Percentiles rank a stretch among this genome's conserved stretches.
These are phyloP conservation scores for Cerastoderma edule DNA, from an alignment of 2,888 invertebrate genomes.

Conservation along the genomic window DNA sequence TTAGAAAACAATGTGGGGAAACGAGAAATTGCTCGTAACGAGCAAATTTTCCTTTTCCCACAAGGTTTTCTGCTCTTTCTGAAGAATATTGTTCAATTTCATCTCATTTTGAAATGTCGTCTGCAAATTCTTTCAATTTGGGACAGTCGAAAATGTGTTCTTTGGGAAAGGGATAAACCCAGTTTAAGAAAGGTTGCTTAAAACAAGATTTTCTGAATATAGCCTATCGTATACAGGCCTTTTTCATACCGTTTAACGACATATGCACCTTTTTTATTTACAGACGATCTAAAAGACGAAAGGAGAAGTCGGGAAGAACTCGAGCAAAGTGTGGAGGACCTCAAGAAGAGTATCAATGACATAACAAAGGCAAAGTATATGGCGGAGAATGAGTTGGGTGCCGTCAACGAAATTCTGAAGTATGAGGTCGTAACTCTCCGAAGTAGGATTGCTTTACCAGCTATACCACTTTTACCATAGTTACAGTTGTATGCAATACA, in stretches of 20 bases:
- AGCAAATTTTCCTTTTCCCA: no score
- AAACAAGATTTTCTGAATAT: no score
- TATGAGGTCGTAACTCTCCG: slow-evolving; percentile 24
- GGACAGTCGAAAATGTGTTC: no score
- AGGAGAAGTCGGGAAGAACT: background rate
- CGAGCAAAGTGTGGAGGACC: background rate
- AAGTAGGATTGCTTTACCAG: slow-evolving; percentile 26
- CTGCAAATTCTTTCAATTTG: no score
- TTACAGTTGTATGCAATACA: background rate
- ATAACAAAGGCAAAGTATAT: background rate
- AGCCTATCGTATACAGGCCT: background rate
- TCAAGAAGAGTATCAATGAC: background rate
- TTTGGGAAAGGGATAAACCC: no score
- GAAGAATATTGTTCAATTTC: no score
- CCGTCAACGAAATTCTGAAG: slow-evolving; percentile 34
- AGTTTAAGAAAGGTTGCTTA: no score
- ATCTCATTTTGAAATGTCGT: no score
- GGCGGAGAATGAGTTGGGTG: slow-evolving; percentile 21
- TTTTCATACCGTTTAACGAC: background rate
- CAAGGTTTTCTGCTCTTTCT: no score
- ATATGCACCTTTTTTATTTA: background rate
- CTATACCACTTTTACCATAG: background rate
- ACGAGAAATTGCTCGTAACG: no score
- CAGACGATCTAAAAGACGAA: background rate
- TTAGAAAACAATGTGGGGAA: no score